phyloP scores from a whole-genome alignment of 2,888 invertebrate genomes.

The Eristalis intricaria region DNA sequence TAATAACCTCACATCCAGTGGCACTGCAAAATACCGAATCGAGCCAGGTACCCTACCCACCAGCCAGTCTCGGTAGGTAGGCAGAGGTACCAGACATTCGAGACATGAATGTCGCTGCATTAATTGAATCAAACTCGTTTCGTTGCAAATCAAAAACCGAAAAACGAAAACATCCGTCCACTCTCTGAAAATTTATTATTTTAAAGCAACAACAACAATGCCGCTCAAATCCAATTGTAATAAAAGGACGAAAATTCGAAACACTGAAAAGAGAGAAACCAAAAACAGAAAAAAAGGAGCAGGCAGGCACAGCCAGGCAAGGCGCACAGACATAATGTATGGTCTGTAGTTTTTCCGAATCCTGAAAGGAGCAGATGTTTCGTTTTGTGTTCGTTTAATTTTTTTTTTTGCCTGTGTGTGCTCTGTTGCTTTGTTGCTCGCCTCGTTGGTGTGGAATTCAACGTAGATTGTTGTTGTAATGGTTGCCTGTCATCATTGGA shows the following conservation, averaged over 20 bases:
- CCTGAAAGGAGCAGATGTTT: slow-evolving; percentile 81
- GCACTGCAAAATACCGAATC: neutral
- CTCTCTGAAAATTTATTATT: slow-evolving; percentile 63
- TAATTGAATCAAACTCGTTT: slow-evolving; percentile 63
- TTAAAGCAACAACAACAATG: slow-evolving; percentile 47
- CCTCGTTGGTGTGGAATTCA: slow-evolving; percentile 38
- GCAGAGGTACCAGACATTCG: neutral
- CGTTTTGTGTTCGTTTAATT: slow-evolving; percentile 75
- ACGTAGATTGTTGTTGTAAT: slow-evolving; percentile 59
- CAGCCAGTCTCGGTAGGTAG: neutral
- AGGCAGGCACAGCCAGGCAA: slow-evolving; percentile 27
- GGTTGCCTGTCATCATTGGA: slow-evolving; percentile 60
- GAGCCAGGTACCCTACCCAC: neutral
- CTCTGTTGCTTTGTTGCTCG: neutral
- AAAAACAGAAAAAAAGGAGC: slow-evolving; percentile 26
- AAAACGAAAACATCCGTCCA: slow-evolving; percentile 54
- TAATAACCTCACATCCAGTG: neutral
- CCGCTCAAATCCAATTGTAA: slow-evolving; percentile 65
- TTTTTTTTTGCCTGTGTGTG: neutral
- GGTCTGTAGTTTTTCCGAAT: slow-evolving; percentile 80
- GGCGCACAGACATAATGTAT: slow-evolving; percentile 58
- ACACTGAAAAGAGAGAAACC: slow-evolving; percentile 38
- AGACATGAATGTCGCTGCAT: slow-evolving; percentile 19
- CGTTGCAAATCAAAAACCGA: slow-evolving; percentile 40
- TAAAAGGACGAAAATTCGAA: slow-evolving; percentile 66